phyloP scores from a whole-genome alignment of 92 coral and sea anemone genomes.

The Desmophyllum pertusum region DNA sequence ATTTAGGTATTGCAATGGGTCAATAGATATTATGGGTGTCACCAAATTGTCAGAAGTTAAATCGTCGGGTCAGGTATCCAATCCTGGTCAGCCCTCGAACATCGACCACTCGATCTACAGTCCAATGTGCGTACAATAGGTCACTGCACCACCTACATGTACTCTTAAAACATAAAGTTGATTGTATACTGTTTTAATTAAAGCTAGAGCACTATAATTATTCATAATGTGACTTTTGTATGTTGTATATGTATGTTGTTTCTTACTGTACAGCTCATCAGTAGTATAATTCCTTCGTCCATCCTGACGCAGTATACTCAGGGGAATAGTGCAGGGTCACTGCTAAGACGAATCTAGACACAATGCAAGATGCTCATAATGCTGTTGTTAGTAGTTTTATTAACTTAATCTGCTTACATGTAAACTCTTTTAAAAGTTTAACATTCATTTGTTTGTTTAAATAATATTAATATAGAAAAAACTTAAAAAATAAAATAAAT shows the following conservation, averaged over 20 bases:
- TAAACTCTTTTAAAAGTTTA: background rate
- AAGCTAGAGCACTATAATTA: background rate
- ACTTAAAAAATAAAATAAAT: background rate
- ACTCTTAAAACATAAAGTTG: background rate
- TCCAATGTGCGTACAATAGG: too few species aligned
- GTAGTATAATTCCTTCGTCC: slow-evolving; percentile 44
- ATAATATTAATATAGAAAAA: background rate
- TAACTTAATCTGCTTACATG: background rate
- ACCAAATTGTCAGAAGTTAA: too few species aligned
- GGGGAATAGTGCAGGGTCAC: slow-evolving; percentile 16
- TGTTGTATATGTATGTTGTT: background rate
- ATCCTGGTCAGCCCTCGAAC: too few species aligned
- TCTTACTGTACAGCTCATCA: slow-evolving; percentile 41
- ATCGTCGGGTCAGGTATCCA: too few species aligned
- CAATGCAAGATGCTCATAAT: slow-evolving; percentile 33
- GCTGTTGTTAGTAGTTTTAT: slow-evolving; percentile 31
- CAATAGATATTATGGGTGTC: too few species aligned
- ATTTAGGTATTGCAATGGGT: too few species aligned
- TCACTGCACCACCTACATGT: too few species aligned
- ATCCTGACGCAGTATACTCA: slow-evolving; percentile 42
- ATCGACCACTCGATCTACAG: too few species aligned
- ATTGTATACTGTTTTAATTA: background rate
- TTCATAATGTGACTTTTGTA: background rate
- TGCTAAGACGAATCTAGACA: slow-evolving; percentile 29
- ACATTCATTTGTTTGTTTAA: too few species aligned